Evolutionary conservation across 2,797 vertebrate genomes (phyloP), one percentile per base, ranked within the genome.

Genomic region (Peromyscus melanophrys): DNA sequence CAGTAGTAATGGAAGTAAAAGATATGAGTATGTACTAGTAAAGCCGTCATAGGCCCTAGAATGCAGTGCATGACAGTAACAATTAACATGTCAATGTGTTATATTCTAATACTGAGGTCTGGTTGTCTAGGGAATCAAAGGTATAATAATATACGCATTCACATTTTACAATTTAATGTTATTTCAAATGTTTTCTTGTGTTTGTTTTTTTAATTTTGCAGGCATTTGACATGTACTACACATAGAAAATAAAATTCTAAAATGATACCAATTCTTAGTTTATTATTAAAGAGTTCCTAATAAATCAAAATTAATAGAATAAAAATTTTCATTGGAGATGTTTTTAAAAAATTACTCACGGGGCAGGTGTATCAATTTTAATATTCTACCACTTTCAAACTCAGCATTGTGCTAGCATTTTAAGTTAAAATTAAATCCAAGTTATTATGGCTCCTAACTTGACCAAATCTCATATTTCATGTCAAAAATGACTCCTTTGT

Each of bases 391-490:
- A 93, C 83, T 98, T 98, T 97, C 76, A 52, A 71, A 97, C 75
- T 97, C 92, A 97, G 92, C 92, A 86, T 97, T 96, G 71, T 84
- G 98, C 89, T 92, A 98, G 93, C 77, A 97, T 97, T 98, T 97
- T 97, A 98, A 98, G 91, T 61, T 90, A 97, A 95, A 96, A 98
- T 98, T 96, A 96, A 98, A 92, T 90, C 71, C 76, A 49, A 40
- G 88, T 93, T 27, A 92, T 1, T 4, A 3, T 63, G n/a, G 77
- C 40, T 8, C 25, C 59, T 40, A 88, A 57, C 34, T 69, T 88
- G 65, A 67, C 29, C 40, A 82, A 8, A 69, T 94, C 61, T 85
- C 31, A 88, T 73, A 61, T 21, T 93, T 23, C 4, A 67, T 34
- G 76, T 93, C 27, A 88, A 92, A 95, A 88, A 67, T 52, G 21